Conservation (phyloP, 2,888 invertebrate genomes). For the Agrochola circellaris region DNA sequence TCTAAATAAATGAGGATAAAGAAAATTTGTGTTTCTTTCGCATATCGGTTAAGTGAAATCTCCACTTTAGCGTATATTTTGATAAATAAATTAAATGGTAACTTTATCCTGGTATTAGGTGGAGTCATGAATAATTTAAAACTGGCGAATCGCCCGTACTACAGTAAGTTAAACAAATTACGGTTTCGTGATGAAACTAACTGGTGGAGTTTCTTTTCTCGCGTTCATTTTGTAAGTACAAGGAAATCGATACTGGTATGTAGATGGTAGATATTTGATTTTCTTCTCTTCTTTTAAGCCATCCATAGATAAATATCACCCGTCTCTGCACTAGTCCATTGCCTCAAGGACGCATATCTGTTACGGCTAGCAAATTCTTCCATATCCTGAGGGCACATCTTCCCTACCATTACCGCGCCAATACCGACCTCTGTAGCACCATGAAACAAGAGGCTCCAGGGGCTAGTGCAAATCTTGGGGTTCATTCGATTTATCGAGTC, state of each 20-base stretch:
- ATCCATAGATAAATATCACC: too few relatives aligned
- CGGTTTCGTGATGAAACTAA: constrained; percentile 12
- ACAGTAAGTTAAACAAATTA: constrained; percentile 44
- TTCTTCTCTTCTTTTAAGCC: not conserved
- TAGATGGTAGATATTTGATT: not conserved
- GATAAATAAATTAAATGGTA: constrained; percentile 44
- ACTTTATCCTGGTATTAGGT: constrained; percentile 43
- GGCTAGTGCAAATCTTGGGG: too few relatives aligned
- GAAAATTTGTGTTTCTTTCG: constrained; percentile 12
- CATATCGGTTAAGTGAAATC: constrained; percentile 19
- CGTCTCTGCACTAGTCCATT: too few relatives aligned
- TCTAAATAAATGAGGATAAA: constrained; percentile 18
- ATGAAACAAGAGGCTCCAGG: too few relatives aligned
- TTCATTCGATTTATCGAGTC: too few relatives aligned
- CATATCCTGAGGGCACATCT: too few relatives aligned
- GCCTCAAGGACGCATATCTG: too few relatives aligned
- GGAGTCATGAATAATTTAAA: constrained; percentile 49
- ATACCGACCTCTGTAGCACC: too few relatives aligned
- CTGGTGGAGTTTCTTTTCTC: not conserved
- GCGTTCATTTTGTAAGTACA: not conserved
- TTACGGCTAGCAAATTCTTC: too few relatives aligned
- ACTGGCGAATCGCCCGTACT: constrained; percentile 23
- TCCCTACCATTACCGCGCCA: too few relatives aligned
- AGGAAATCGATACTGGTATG: not conserved
- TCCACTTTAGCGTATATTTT: constrained; percentile 15